A percentile compares a stretch with the other conserved stretches of the same genome.
phyloP scores from a whole-genome alignment of 2,797 vertebrate genomes.

The Acrossocheilus wenchowensis region DNA sequence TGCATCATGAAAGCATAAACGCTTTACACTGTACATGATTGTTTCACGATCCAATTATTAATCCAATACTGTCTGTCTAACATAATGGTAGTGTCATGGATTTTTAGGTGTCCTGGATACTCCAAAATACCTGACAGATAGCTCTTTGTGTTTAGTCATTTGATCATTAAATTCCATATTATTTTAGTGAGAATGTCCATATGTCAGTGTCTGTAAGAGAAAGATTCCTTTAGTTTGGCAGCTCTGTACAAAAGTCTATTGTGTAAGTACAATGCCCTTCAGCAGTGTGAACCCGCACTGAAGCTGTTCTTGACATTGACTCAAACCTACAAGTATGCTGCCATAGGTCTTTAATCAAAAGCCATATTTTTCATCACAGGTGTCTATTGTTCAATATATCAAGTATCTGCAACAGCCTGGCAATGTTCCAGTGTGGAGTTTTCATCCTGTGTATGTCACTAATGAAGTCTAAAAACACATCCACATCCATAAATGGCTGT shows the following conservation, averaged over 20 bases:
- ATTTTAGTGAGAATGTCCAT: slow-evolving; percentile 21
- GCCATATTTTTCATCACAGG: slow-evolving; percentile 27
- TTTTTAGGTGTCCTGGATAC: background rate
- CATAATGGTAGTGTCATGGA: background rate
- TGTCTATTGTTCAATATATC: slow-evolving; percentile 30
- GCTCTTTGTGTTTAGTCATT: slow-evolving; percentile 38
- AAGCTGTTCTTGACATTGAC: slow-evolving; percentile 30
- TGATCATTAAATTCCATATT: slow-evolving; percentile 20
- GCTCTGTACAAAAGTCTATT: slow-evolving; percentile 44
- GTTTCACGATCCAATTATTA: background rate
- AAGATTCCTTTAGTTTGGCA: slow-evolving; percentile 27
- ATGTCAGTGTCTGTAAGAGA: slow-evolving; percentile 31
- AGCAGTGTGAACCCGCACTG: slow-evolving; percentile 27
- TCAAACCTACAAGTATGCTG: slow-evolving; percentile 15
- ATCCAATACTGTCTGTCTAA: slow-evolving; percentile 5
- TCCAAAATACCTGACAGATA: slow-evolving; percentile 5
- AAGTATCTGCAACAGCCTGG: background rate
- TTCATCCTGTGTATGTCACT: background rate
- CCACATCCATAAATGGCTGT: background rate
- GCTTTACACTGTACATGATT: background rate
- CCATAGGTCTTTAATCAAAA: slow-evolving; percentile 36
- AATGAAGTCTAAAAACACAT: background rate
- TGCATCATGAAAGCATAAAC: background rate
- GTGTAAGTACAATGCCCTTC: slow-evolving; percentile 41
- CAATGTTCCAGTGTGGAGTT: background rate